A percentile compares a stretch with the other conserved stretches of the same genome.
These are phyloP conservation scores for Bos javanicus DNA, from an alignment of 2,113 vertebrate species.

Conservation along the genomic window DNA sequence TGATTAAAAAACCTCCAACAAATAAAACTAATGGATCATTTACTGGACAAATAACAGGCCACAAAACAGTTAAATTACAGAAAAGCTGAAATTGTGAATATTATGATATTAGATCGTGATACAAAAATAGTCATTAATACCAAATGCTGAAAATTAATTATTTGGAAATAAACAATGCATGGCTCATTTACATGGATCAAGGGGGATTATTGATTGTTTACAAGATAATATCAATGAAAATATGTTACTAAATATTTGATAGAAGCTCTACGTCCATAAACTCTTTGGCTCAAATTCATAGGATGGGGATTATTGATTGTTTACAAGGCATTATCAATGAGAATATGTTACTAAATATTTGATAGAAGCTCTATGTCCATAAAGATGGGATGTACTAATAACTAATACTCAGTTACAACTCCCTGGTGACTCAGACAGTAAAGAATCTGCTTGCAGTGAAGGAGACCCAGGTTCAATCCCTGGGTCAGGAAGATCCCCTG, in stretches of 20 bases:
- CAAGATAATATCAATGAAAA: not conserved
- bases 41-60: not conserved
- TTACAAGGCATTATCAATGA: slow-evolving; percentile 28
- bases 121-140: slow-evolving; percentile 23
- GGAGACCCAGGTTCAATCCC: not conserved
- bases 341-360: slow-evolving; percentile 12
- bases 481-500: not conserved
- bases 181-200: slow-evolving; percentile 41
- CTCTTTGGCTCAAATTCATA: no score
- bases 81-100: not conserved
- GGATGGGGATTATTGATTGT: not conserved
- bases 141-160: slow-evolving; percentile 44
- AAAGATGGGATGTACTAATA: not conserved
- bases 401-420: not conserved
- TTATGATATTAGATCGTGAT: not conserved
- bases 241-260: slow-evolving; percentile 5
- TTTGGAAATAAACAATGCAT: slow-evolving; percentile 45
- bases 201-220: slow-evolving; percentile 22
- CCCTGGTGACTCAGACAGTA: not conserved
- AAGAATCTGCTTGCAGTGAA: not conserved
- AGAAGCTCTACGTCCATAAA: not conserved
- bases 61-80: not conserved
- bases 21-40: not conserved
- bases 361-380: not conserved
- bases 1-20: not conserved